Percentiles rank a stretch among this genome's conserved stretches.
phyloP scores from a whole-genome alignment of 1,140 invertebrate species.

The Drosophila ohnishii region DNA sequence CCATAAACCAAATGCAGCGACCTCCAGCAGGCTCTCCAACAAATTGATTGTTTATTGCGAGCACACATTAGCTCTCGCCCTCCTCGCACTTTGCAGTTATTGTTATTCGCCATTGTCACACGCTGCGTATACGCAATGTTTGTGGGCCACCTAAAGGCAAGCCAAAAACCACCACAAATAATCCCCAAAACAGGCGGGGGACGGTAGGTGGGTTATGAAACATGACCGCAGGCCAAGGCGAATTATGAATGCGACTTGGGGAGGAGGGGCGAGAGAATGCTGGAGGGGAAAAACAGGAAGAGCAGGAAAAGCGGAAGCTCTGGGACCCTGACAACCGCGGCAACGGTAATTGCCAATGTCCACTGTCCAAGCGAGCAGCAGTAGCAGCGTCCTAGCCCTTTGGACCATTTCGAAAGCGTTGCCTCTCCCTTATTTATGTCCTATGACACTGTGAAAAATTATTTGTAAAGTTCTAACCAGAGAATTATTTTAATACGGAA shows the following conservation, averaged over 20 bases:
- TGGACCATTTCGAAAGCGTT: slow-evolving; percentile 48
- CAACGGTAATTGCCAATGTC: slow-evolving; percentile 79
- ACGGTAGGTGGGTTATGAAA: slow-evolving; percentile 50
- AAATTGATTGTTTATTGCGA: slow-evolving; percentile 79
- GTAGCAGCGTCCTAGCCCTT: slow-evolving; percentile 35
- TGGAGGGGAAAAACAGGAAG: not conserved
- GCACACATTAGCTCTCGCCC: slow-evolving; percentile 63
- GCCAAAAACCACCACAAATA: slow-evolving; percentile 51
- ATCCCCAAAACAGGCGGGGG: slow-evolving; percentile 15
- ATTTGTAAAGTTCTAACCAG: too few relatives aligned
- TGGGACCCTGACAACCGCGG: slow-evolving; percentile 70
- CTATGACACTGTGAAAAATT: not conserved
- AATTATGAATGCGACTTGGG: slow-evolving; percentile 49
- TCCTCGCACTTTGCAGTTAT: slow-evolving; percentile 51
- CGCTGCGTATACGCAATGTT: slow-evolving; percentile 64
- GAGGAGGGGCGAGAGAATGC: not conserved
- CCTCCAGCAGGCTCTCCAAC: slow-evolving; percentile 48
- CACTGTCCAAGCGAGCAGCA: slow-evolving; percentile 45
- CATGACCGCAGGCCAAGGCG: slow-evolving; percentile 64
- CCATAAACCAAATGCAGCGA: slow-evolving; percentile 57
- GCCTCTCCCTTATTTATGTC: slow-evolving; percentile 62
- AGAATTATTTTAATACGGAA: not conserved
- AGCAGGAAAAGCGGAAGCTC: slow-evolving; percentile 29
- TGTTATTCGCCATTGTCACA: slow-evolving; percentile 52
- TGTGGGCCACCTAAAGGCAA: slow-evolving; percentile 20